These are phyloP conservation scores for Acanthopagrus latus DNA, from an alignment of 2,797 vertebrate species.

Conservation along the genomic window DNA sequence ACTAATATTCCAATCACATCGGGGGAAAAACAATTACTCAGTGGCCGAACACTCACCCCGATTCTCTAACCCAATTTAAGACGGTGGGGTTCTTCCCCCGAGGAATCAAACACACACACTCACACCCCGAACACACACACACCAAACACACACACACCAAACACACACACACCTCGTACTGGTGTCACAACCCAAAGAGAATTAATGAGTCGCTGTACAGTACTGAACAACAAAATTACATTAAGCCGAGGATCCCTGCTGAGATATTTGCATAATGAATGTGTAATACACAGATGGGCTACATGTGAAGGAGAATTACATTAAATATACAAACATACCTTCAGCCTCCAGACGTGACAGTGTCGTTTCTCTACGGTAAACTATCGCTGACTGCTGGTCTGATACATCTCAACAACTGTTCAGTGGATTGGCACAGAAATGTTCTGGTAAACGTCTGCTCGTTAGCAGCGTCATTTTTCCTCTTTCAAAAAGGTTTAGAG, in stretches of 20 bases:
- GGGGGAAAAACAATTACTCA: slow-evolving; percentile 60
- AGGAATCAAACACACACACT: slow-evolving; percentile 18
- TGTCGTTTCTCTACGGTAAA: not conserved
- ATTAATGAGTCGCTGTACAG: slow-evolving; percentile 31
- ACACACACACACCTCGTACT: slow-evolving; percentile 11
- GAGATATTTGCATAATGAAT: slow-evolving; percentile 34
- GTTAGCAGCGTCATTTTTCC: not conserved
- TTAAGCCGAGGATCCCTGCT: slow-evolving; percentile 15
- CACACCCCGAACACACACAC: not conserved
- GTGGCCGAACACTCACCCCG: slow-evolving; percentile 26
- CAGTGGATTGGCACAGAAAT: too few relatives aligned
- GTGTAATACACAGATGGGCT: not conserved
- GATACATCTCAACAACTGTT: not conserved
- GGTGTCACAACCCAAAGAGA: slow-evolving; percentile 23
- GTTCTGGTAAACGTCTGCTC: not conserved
- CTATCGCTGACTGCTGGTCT: not conserved
- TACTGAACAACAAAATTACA: slow-evolving; percentile 27
- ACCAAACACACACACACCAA: not conserved
- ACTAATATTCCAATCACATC: slow-evolving; percentile 47
- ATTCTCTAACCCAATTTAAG: slow-evolving; percentile 39
- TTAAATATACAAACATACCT: not conserved
- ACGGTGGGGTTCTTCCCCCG: slow-evolving; percentile 2
- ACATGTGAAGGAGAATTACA: not conserved
- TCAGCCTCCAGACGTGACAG: not conserved
- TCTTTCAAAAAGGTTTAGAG: too few relatives aligned